Base-by-base conservation (phyloP, 1,140 invertebrate species). In the Mercenaria mercenaria region DNA sequence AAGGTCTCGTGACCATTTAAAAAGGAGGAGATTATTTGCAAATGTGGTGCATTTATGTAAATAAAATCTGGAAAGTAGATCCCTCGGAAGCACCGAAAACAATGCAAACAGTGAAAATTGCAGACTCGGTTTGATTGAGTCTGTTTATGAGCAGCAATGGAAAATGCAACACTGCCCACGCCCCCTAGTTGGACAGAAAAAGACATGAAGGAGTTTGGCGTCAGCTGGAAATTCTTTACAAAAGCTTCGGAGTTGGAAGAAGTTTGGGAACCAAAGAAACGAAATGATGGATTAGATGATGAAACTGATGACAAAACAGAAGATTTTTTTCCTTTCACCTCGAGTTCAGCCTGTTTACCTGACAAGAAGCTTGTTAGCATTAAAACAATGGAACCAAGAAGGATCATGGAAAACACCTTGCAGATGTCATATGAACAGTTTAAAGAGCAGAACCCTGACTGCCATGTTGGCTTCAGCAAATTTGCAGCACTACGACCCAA, bases 351-450 rank as follows among this genome's bases (percentile, higher is more conserved):
- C 10, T 67, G 61, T 32, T 10, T 67, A 26, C 61, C 61, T 26
- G 61, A 67, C 61, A 67, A 67, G n/a, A 67, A 67, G 10, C 61
- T 52, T 52, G n/a, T n/a, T n/a, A n/a, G n/a, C n/a, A n/a, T n/a
- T n/a, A n/a, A n/a, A 74, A 34, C 69, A 74, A 39, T 74, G 26
- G 39, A 37, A 13, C 29, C 26, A 43, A 79, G 34, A 37, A 47
- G 26, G 18, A 26, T 79, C 20, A 26, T 79, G 47, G 76, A 79
- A 8, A n/a, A 47, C 4, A 50, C 41, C 43, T 37, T 79, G 26
- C 20, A n/a, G 11, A n/a, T 52, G 11, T 32, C 47, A 32, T 79
- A 79, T 52, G 76, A 79, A 50, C 41, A 79, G 29, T 79, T 79
- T 37, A 79, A 15, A 79, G 47, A 13, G 3, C 13, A 79, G n/a